These are phyloP conservation scores for Ptiloglossa arizonensis DNA, from an alignment of 1,140 invertebrate species.

Conservation along the genomic window DNA sequence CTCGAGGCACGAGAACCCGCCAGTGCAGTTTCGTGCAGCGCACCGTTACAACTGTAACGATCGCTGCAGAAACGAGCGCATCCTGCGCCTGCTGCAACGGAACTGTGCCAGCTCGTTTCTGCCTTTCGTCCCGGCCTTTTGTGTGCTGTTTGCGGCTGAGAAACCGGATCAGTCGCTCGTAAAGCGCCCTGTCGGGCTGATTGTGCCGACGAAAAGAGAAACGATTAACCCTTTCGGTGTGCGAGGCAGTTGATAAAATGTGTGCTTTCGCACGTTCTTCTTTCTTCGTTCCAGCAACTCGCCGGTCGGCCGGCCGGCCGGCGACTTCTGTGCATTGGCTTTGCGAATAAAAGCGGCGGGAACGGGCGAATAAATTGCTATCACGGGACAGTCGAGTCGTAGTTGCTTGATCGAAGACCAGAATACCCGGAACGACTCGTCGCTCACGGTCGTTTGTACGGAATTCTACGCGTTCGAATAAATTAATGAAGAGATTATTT, in stretches of 20 bases:
- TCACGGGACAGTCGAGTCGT: no score
- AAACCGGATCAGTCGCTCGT: conserved; percentile 52
- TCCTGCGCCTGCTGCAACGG: conserved; percentile 31
- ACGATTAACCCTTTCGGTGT: conserved; percentile 43
- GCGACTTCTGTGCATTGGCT: no score
- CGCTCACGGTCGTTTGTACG: no score
- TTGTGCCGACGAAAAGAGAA: conserved; percentile 52
- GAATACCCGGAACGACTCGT: no score
- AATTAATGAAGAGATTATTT: no score
- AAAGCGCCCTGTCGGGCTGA: conserved; percentile 42
- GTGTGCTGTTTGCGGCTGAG: conserved; percentile 32
- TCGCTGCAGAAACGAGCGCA: conserved; percentile 54
- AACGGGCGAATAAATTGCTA: no score
- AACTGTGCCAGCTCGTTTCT: conserved; percentile 37
- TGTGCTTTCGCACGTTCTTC: background rate
- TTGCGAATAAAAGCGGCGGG: no score
- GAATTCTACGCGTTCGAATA: no score
- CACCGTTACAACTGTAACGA: conserved; percentile 59
- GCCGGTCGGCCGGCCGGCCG: no score
- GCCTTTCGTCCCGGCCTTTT: conserved; percentile 16
- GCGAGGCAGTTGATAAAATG: background rate
- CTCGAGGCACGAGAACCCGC: conserved; percentile 50
- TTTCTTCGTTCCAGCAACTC: background rate
- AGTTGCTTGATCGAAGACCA: no score
- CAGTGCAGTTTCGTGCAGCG: conserved; percentile 46